A percentile compares a stretch with the other conserved stretches of the same genome.
Conservation (phyloP, 2,888 invertebrate species). For the Megalurothrips usitatus region DNA sequence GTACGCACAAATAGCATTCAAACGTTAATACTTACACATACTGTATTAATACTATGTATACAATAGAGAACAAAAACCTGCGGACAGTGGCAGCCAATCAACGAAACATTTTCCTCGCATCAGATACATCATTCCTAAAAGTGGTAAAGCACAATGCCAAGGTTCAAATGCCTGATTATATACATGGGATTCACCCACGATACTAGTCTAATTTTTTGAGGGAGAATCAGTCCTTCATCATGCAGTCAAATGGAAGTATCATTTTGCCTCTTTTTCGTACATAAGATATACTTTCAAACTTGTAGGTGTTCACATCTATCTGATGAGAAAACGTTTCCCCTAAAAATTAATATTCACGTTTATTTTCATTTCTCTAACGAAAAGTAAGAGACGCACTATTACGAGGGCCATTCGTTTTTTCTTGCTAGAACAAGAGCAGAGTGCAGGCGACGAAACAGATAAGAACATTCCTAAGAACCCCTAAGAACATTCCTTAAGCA, state of each 20-base stretch:
- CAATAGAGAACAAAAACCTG: constrained; percentile 7
- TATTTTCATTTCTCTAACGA: too few species aligned
- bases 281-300: not conserved
- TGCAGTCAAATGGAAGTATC: constrained; percentile 19
- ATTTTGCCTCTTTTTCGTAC: not conserved
- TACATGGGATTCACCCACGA: not conserved
- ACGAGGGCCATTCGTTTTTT: too few species aligned
- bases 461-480: too few species aligned
- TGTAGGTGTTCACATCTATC: too few species aligned
- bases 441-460: too few species aligned
- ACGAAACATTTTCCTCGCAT: not conserved
- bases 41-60: not conserved
- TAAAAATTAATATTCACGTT: too few species aligned
- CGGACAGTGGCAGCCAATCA: not conserved
- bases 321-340: too few species aligned
- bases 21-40: not conserved
- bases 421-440: too few species aligned
- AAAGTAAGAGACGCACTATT: too few species aligned
- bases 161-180: not conserved
- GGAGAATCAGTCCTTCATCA: constrained; percentile 14
- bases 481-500: too few species aligned
- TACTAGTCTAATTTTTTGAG: constrained; percentile 7
- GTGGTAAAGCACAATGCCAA: not conserved
- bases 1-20: not conserved
- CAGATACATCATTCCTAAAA: not conserved